phyloP scores from a whole-genome alignment of 2,113 vertebrate species.

The human (Homo sapiens) region GRCh38 chr18:43897501-43898000 shows the following conservation, averaged over 20 bases:
- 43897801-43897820: neutral
- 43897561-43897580: neutral
- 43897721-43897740: neutral
- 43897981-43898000: neutral
- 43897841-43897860: neutral
- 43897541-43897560: neutral
- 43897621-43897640: neutral
- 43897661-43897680: neutral
- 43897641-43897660: neutral
- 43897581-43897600: neutral
- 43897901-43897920: neutral
- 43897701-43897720: neutral
- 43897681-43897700: neutral
- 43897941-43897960: neutral
- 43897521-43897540: neutral
- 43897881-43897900: neutral
- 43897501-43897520: neutral
- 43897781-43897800: neutral
- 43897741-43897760: neutral
- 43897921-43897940: neutral
- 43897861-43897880: neutral
- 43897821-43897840: neutral
- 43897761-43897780: neutral
- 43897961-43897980: neutral
- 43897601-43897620: neutral